These are phyloP conservation scores for Argentina silus DNA, from an alignment of 2,797 vertebrate species.

Conservation along the genomic window DNA sequence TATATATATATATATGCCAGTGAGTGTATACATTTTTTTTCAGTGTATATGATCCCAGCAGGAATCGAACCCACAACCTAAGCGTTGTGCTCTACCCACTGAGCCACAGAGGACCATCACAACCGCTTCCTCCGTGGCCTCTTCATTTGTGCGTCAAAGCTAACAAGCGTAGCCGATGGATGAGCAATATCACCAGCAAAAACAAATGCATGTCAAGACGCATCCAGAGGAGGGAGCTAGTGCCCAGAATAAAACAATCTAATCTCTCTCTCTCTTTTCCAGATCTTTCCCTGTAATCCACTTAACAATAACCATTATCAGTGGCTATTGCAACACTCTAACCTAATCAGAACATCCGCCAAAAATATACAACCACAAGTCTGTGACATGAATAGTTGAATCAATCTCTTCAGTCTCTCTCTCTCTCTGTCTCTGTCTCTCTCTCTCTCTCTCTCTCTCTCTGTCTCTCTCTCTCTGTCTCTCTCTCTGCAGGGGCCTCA, in stretches of 20 bases:
- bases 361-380: conserved; percentile 20
- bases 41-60: too few relatives aligned
- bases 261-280: background rate
- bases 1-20: too few relatives aligned
- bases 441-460: conserved; percentile 26
- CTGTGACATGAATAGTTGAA: conserved; percentile 31
- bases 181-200: conserved; percentile 46
- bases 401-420: conserved; percentile 39
- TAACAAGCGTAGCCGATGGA: conserved; percentile 61
- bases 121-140: conserved; percentile 62
- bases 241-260: conserved; percentile 66
- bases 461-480: conserved; percentile 17
- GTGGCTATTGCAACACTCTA: conserved; percentile 44
- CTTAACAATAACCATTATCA: conserved; percentile 58
- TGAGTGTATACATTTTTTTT: too few relatives aligned
- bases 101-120: too few relatives aligned
- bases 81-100: too few relatives aligned
- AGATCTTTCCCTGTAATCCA: conserved; percentile 22
- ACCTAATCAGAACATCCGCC: conserved; percentile 54
- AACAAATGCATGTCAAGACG: conserved; percentile 79
- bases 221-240: conserved; percentile 93
- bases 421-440: conserved; percentile 15
- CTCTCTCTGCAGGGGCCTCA: conserved; percentile 24
- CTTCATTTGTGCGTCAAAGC: conserved; percentile 39
- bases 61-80: too few relatives aligned